phyloP scores from a whole-genome alignment of 2,113 vertebrate genomes.

The Phalacrocorax brasilianus region DNA sequence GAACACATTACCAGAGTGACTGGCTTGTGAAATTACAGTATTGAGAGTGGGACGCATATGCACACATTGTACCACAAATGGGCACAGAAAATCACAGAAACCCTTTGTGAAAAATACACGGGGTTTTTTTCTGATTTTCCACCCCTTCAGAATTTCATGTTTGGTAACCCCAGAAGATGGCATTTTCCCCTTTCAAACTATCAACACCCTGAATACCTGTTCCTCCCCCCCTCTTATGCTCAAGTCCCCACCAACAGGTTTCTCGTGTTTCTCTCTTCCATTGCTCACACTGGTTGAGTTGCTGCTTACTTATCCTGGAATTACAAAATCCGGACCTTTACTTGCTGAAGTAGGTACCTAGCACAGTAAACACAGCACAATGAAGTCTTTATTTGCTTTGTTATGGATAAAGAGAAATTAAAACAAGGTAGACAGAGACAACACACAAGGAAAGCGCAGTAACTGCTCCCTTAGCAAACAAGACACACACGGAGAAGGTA shows the following conservation, averaged over 20 bases:
- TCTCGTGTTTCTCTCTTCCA: background rate
- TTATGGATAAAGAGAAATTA: background rate
- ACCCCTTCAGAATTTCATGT: background rate
- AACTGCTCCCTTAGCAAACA: background rate
- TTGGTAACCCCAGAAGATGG: background rate
- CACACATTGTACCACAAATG: background rate
- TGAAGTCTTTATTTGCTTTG: background rate
- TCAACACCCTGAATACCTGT: background rate
- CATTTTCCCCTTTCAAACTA: background rate
- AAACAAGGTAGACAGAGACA: background rate
- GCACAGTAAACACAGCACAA: background rate
- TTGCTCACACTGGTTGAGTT: background rate
- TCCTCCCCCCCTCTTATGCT: background rate
- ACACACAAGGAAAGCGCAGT: background rate
- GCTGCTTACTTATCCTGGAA: background rate
- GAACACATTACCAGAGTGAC: fast-evolving
- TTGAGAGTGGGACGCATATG: background rate
- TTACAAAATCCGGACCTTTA: background rate
- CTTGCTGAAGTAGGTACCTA: background rate
- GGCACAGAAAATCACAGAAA: background rate
- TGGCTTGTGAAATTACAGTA: background rate
- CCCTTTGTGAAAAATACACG: background rate
- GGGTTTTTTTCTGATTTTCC: background rate
- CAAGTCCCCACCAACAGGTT: background rate
- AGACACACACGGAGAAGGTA: fast-evolving